Evolutionary conservation across 2,888 invertebrate species (phyloP).

Genomic region (Ametastegia equiseti): DNA sequence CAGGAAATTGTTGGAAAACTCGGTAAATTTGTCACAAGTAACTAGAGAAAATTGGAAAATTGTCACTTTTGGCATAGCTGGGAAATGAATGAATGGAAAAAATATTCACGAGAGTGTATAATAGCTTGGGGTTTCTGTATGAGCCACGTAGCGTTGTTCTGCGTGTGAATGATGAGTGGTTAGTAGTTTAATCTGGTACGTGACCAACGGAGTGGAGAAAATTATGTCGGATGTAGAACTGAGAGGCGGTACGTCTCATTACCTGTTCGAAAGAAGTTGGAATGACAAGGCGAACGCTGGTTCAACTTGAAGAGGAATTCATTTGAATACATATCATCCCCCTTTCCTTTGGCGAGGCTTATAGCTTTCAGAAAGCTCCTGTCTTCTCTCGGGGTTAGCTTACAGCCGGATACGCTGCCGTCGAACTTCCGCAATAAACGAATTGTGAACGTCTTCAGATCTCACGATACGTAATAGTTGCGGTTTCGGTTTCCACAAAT

Average conservation of each 20-base stretch:
- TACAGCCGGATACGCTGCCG: not conserved
- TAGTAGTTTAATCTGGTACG: slow-evolving; percentile 1
- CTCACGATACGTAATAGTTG: not conserved
- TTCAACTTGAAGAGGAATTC: slow-evolving; percentile 16
- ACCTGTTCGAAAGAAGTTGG: slow-evolving; percentile 37
- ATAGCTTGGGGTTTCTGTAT: too few relatives aligned
- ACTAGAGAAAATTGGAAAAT: too few relatives aligned
- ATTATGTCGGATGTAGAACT: slow-evolving; percentile 15
- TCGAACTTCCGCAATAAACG: not conserved
- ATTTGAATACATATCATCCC: slow-evolving; percentile 26
- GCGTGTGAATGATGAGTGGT: not conserved
- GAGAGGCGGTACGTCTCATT: slow-evolving; percentile 27
- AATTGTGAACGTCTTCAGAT: not conserved
- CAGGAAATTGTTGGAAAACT: too few relatives aligned
- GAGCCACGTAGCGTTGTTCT: not conserved
- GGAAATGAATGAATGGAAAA: not conserved
- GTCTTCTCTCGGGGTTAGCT: not conserved
- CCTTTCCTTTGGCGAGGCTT: not conserved
- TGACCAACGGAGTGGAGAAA: slow-evolving; percentile 25
- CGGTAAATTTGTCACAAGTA: too few relatives aligned
- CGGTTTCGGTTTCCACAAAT: too few relatives aligned
- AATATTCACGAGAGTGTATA: not conserved
- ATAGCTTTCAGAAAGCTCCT: not conserved
- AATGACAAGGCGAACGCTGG: not conserved
- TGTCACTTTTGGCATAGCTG: too few relatives aligned